Base-by-base conservation (phyloP, 2,888 invertebrate species). In the Andrena trimmerana region DNA sequence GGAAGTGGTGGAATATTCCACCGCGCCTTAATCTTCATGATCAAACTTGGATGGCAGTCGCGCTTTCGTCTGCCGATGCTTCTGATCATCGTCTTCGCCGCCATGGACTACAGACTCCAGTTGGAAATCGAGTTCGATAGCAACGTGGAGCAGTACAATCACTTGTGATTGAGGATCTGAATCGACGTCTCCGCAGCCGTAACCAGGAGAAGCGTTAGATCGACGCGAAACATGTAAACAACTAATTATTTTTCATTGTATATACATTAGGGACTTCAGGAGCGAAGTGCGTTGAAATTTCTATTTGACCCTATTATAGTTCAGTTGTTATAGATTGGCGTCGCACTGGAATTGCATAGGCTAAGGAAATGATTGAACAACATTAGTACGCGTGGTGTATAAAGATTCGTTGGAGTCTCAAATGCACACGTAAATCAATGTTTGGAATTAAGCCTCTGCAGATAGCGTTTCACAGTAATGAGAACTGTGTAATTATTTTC, bases 1-100 rank as follows among this genome's bases (percentile, higher is more conserved):
- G 91, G 91, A 60, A 90, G 83, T n/a, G 92, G 93, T 8, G 93
- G 95, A 83, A 94, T 89, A 90, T 94, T 88, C 89, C 94, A 92
- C 93, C 94, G 94, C 83, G 94, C 95, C 16, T 94, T 97, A 81
- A 92, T 97, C 71, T 97, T 97, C 92, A 95, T 97, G 86, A 95
- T 97, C 52, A 95, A 96, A 85, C 94, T 97, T 86, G 97, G 97
- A 2, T 97, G 97, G 97, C 95, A 96, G 84, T 96, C 96, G 65
- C 95, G 96, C 57, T 94, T 96, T 81, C 95, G 96, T 67, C 94
- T 97, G 67, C 97, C 97, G 0, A 94, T 96, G 54, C 93, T 97
- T 13, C 27, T 91, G 10, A 95, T 97, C 65, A 95, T 96, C 10
- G 95, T 96, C 10, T 96, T 96, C 87, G 95, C 97, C 93, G 95